phyloP scores from a whole-genome alignment of 2,113 vertebrate species.

The Chloroceryle aenea region DNA sequence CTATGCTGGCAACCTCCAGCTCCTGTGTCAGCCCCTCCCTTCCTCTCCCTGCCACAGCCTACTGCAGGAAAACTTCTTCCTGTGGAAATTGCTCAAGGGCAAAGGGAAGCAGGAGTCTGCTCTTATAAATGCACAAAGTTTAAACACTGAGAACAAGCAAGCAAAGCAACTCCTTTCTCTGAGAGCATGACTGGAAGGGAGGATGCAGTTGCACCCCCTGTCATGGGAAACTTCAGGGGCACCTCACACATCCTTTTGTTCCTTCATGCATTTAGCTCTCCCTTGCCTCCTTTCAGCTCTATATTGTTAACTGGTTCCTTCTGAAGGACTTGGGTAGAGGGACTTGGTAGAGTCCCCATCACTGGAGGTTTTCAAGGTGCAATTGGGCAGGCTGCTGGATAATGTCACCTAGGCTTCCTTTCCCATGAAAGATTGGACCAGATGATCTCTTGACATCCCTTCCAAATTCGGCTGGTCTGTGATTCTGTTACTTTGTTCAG shows the following conservation, averaged over 20 bases:
- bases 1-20: background rate
- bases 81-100: background rate
- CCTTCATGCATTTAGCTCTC: background rate
- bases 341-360: background rate
- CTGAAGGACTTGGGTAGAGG: background rate
- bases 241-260: background rate
- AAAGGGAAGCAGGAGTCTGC: background rate
- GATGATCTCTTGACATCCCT: background rate
- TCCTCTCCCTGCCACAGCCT: background rate
- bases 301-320: background rate
- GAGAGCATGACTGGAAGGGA: background rate
- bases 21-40: background rate
- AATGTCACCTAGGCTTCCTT: background rate
- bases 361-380: background rate
- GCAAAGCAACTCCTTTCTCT: background rate
- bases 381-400: background rate
- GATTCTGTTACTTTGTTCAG: background rate
- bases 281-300: background rate
- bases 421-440: background rate
- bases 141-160: background rate
- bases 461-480: background rate
- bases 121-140: background rate
- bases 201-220: background rate
- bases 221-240: background rate
- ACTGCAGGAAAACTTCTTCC: rapidly evolving